Evolutionary conservation across 2,888 invertebrate species (phyloP), one percentile per base, ranked within the genome.

Genomic region (Dorcus hopei): DNA sequence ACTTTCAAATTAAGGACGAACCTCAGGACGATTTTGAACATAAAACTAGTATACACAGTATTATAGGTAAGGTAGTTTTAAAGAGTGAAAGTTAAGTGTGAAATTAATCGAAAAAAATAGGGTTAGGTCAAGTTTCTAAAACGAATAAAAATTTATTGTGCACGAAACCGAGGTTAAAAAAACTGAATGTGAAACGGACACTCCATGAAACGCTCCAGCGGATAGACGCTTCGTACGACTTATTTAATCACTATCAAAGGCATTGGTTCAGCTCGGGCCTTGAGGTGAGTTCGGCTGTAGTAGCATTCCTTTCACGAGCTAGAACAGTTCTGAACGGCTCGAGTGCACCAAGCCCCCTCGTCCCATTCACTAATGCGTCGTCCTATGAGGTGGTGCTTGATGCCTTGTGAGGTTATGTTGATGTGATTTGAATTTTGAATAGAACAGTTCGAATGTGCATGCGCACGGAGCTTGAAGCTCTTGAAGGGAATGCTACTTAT

Each of bases 251-350:
- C 61, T 77, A 78, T 66, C 78, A 78, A 62, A 73, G 74, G 53
- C 73, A 77, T 61, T 78, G 78, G 78, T 78, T 78, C 61, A 77
- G 77, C 67, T 68, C 75, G 52, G 76, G 77, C 61, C 67, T 78
- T 55, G 78, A 78, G 72, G 77, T 77, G 66, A 65, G 16, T 64
- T 38, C 40, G 14, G 1, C 14, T 14, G 14, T 14, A 14, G 14
- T 14, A 14, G 14, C 14, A 14, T 14, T 14, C 14, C 14, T 14
- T 14, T 14, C 14, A 14, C 14, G 14, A 14, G 1, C 14, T 14
- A 14, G 14, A 14, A 14, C 14, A 14, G 14, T 14, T 14, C 14
- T 14, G 14, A 14, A 14, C 14, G 14, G 14, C 1, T n/a, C 14
- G 1, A 14, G 14, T 14, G 14, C 14, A 14, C n/a, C n/a, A n/a